Base-by-base conservation (phyloP, 2,113 vertebrate species). In the Scartelaos histophorus region DNA sequence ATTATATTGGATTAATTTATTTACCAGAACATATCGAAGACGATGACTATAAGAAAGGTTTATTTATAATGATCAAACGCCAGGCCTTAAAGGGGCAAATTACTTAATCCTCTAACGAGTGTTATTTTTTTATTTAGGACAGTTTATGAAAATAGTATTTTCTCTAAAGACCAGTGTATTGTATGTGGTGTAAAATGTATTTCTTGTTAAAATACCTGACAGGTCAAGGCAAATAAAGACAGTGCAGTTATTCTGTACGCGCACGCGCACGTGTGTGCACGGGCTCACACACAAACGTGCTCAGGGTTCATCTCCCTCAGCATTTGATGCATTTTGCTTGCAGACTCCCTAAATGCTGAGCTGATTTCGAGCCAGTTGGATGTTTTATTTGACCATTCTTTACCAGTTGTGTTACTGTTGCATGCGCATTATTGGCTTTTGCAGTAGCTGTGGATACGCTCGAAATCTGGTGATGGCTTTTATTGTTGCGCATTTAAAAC, bases 171-270 rank as follows among this genome's bases (percentile, higher is more conserved):
- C 71, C 35, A 53, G 64, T 68, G 64, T 53, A 74, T 70, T 67
- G 70, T 70, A 73, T 29, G 60, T 60, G 69, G 86, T 74, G 74
- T 66, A 71, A 7, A 77, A 79, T 82, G 77, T 81, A 82, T 83
- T 85, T 65, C 74, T 64, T 79, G 5, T 92, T 83, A 86, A 83
- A 89, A 86, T 86, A 83, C 77, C 83, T 81, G 79, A 88, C 86
- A 87, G 85, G 87, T 90, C 87, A 85, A 81, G 80, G 81, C 81
- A 90, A 80, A 89, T 84, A 80, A 87, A 88, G 83, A n/a, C n/a
- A 90, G 82, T 89, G 87, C 86, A 90, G 78, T 89, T 89, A 88
- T 87, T 79, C 85, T 87, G 1, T 1, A 54, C 7, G 47, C 56
- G 43, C 68, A 43, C 47, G 56, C 45, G 54, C 73, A 68, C 43